phyloP scores from a whole-genome alignment of 1,140 invertebrate genomes.

The Tyrophagus putrescentiae region DNA sequence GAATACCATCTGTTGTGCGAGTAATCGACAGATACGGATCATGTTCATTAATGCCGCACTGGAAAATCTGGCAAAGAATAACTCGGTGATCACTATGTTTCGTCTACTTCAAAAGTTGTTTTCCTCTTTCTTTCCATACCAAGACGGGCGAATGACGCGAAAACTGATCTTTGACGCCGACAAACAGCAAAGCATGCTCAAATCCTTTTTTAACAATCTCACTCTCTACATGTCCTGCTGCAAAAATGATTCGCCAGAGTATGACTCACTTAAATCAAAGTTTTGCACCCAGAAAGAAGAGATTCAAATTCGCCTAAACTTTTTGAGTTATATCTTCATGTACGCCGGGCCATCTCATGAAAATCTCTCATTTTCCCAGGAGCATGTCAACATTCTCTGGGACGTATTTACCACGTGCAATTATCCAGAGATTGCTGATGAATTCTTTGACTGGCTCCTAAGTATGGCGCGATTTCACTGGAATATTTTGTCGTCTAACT shows the following conservation, averaged over 20 bases:
- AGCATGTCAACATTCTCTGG: constrained; percentile 80
- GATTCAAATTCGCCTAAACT: constrained; percentile 73
- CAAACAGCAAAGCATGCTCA: constrained; percentile 73
- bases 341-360: constrained; percentile 71
- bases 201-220: constrained; percentile 71
- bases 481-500: neutral
- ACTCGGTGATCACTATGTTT: constrained; percentile 72
- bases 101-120: constrained; percentile 73
- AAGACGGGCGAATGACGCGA: constrained; percentile 38
- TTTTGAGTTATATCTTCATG: constrained; percentile 81
- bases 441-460: constrained; percentile 77
- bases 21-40: constrained; percentile 66
- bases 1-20: constrained; percentile 72
- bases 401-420: constrained; percentile 55
- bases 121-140: constrained; percentile 72
- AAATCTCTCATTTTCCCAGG: constrained; percentile 60
- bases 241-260: neutral
- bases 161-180: constrained; percentile 56
- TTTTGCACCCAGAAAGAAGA: constrained; percentile 69
- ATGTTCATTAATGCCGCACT: constrained; percentile 89
- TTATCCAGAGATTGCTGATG: constrained; percentile 65
- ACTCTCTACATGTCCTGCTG: constrained; percentile 34
- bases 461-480: constrained; percentile 29
- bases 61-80: constrained; percentile 69
- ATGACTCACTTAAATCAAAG: neutral